Base-by-base conservation (phyloP, 2,113 vertebrate species). In the Caretta caretta region DNA sequence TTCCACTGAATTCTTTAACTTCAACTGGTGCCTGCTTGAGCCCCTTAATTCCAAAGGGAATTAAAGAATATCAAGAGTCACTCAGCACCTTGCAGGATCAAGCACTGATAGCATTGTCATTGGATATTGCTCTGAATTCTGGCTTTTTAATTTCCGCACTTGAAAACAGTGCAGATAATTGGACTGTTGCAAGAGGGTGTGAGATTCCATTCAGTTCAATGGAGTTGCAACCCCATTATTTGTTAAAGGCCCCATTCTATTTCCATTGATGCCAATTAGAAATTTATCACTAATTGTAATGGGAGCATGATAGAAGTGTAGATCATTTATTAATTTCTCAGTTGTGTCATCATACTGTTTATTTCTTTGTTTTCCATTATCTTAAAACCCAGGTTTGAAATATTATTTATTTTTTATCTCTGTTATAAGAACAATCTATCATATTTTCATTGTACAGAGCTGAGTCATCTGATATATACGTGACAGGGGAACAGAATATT, bases 81-180 rank as follows among this genome's bases (percentile, higher is more conserved):
- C 46, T 79, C 48, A 50, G 27, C 83, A 94, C 80, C 49, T 93
- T 93, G 17, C 50, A 90, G 84, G 56, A 54, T 35, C 48, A 62
- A 53, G n/a, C 81, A 82, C 38, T 79, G 50, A 93, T 65, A 79
- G 65, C 35, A 22, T 38, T 38, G n/a, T 22, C n/a, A 22, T 5
- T 38, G 19, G 65, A 69, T 69, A 69, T 69, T 69, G 31, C 35
- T 69, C 65, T 69, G 65, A 72, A 72, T 72, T 72, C 35, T 10
- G 19, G 17, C 35, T 72, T 22, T 72, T 38, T 72, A 5, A 72
- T 72, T 72, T 83, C 54, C 50, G 20, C 69, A 79, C 38, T 85
- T 85, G 51, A 92, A 46, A 92, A 51, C 1, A 87, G 56, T 91
- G 92, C 87, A 75, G 76, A 96, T 86, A 96, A 95, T 81, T 22